A percentile compares a stretch with the other conserved stretches of the same genome.
Conservation (phyloP, 2,888 invertebrate species). For the Ectobius pallidus region DNA sequence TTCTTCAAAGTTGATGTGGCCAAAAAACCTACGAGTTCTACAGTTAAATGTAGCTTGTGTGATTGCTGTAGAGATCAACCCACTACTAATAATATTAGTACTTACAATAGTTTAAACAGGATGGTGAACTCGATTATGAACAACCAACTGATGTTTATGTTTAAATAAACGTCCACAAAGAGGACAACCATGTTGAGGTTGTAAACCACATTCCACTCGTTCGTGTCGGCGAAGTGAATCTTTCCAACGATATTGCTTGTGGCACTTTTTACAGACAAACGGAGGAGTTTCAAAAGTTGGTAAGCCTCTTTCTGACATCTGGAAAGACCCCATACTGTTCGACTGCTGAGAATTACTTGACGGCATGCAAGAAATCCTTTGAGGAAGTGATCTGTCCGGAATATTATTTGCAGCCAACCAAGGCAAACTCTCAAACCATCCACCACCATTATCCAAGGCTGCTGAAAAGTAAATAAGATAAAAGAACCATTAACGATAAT, state of each 20-base stretch:
- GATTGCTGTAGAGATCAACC: too few species aligned
- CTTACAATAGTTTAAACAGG: too few species aligned
- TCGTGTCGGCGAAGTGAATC: slow-evolving; percentile 46
- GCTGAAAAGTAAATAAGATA: too few species aligned
- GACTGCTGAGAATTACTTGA: neutral
- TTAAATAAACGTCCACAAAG: slow-evolving; percentile 52
- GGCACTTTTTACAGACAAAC: slow-evolving; percentile 30
- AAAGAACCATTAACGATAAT: too few species aligned
- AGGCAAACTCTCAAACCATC: neutral
- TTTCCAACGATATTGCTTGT: slow-evolving; percentile 34
- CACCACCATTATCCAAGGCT: neutral
- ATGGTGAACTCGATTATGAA: too few species aligned
- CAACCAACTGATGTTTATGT: slow-evolving; percentile 42
- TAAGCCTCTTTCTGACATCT: neutral
- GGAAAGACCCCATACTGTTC: too few species aligned
- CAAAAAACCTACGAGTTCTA: too few species aligned
- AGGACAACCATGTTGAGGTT: slow-evolving; percentile 49
- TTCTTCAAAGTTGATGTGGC: too few species aligned
- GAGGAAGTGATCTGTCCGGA: neutral
- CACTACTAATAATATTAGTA: too few species aligned
- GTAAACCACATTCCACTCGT: slow-evolving; percentile 49
- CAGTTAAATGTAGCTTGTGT: too few species aligned
- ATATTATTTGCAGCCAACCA: neutral
- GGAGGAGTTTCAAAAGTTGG: neutral
- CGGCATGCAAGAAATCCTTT: neutral